Percentiles rank a stretch among this genome's conserved stretches.
phyloP scores from a whole-genome alignment of 1,140 invertebrate genomes.

The Zaprionus africanus region DNA sequence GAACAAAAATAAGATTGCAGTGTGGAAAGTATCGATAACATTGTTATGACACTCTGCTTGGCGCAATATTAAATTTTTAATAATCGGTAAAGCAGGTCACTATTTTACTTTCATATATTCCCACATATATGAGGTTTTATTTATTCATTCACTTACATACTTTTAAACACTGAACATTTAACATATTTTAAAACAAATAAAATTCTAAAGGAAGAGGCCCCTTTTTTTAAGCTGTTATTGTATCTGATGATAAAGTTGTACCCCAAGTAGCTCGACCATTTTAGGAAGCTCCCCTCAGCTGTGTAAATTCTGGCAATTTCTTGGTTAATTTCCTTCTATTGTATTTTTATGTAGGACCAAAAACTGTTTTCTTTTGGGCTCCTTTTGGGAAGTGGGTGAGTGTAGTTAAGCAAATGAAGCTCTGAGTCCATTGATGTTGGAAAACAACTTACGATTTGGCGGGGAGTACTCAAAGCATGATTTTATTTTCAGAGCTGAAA shows the following conservation, averaged over 20 bases:
- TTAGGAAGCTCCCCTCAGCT: conserved; percentile 61
- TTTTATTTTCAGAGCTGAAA: background rate
- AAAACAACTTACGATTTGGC: too few species aligned
- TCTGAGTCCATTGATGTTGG: too few species aligned
- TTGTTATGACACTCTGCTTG: background rate
- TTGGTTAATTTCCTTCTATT: background rate
- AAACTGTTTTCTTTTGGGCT: conserved; percentile 67
- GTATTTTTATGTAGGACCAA: conserved; percentile 39
- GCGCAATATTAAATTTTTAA: background rate
- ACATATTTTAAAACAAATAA: background rate
- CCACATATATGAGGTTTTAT: too few species aligned
- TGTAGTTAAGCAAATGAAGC: background rate
- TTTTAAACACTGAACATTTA: background rate
- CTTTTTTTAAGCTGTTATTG: conserved; percentile 35
- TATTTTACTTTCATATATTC: background rate
- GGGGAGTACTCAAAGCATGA: too few species aligned
- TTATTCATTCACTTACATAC: background rate
- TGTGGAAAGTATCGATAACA: background rate
- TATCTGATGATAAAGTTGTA: conserved; percentile 41
- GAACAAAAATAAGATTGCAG: background rate
- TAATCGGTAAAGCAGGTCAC: background rate
- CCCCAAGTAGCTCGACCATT: conserved; percentile 45
- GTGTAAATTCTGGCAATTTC: background rate
- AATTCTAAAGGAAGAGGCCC: conserved; percentile 32
- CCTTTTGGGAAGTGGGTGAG: conserved; percentile 65